Base-by-base conservation (phyloP, 2,113 vertebrate genomes). In the Illadopsis cleaveri region DNA sequence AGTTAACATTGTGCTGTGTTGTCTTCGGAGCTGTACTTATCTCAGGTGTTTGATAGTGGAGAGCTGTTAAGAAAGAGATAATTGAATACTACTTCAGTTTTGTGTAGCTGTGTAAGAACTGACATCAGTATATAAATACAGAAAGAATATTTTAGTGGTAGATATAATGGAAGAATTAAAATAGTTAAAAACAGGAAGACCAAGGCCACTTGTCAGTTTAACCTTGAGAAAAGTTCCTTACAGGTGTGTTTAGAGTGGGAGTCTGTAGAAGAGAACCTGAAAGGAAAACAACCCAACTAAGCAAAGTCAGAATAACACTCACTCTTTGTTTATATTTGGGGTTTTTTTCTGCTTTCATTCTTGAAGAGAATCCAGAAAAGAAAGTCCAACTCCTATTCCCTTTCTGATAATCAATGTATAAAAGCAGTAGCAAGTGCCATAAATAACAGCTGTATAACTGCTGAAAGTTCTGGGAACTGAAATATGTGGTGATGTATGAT, bases 321-420 rank as follows among this genome's bases (percentile, higher is more conserved):
- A 28, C 57, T 45, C 33, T 70, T 69, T 68, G 17, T 60, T 91
- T 50, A 13, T 71, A 24, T 22, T 6, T 1, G 2, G 2, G 2
- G 3, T 62, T 91, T 92, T 27, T 81, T 86, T 31, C 54, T 69
- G 18, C 53, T 81, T 69, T 91, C 37, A n/a, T 73, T 68, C 70
- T 65, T 57, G 45, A 50, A 89, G 44, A 80, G 47, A 92, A 85
- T 38, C 15, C n/a, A 72, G 78, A 40, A 83, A 87, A 76, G 89
- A 92, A 93, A 79, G 5, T 2, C 16, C n/a, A 38, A 62, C 6
- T 91, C 37, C 15, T 71, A 88, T 80, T 94, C 65, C 56, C n/a
- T 56, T 94, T 91, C 23, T 96, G 82, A 91, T 95, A 89, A 94
- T 92, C 91, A 91, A 14, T 35, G 82, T 82, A 48, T 94, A 78